Percentiles rank a stretch among this genome's conserved stretches.
phyloP scores from a whole-genome alignment of 1,140 invertebrate species.

The Atta cephalotes region DNA sequence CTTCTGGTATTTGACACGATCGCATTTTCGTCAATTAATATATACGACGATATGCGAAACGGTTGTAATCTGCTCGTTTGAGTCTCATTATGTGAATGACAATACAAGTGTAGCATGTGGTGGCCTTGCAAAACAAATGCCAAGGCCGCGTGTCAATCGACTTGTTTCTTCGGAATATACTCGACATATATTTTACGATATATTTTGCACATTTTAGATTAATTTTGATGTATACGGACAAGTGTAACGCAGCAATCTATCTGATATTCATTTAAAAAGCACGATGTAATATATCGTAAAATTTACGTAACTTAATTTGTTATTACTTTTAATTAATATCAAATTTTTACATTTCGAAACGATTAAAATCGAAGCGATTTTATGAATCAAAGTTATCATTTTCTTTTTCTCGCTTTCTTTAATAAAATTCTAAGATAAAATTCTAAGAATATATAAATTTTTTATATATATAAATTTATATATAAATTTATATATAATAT shows the following conservation, averaged over 20 bases:
- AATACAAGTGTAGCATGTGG: neutral
- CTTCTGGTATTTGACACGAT: neutral
- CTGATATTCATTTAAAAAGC: neutral
- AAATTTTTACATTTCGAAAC: no score
- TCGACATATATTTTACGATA: neutral
- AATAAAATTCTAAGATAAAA: neutral
- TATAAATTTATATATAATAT: no score
- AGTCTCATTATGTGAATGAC: neutral
- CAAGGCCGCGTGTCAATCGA: neutral
- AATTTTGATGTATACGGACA: neutral
- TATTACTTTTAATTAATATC: no score
- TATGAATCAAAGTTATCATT: neutral
- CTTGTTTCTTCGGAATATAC: neutral
- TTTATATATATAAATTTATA: no score
- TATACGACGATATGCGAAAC: neutral
- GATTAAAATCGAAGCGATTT: neutral
- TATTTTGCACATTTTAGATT: neutral
- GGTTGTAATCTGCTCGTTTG: neutral
- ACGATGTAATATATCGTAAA: neutral
- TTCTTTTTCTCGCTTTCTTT: neutral
- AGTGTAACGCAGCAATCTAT: neutral
- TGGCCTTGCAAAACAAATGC: neutral
- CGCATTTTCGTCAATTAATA: neutral
- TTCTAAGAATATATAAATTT: no score
- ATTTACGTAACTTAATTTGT: no score